These are phyloP conservation scores for Galerucella calmariensis DNA, from an alignment of 2,888 invertebrate genomes.

Conservation along the genomic window DNA sequence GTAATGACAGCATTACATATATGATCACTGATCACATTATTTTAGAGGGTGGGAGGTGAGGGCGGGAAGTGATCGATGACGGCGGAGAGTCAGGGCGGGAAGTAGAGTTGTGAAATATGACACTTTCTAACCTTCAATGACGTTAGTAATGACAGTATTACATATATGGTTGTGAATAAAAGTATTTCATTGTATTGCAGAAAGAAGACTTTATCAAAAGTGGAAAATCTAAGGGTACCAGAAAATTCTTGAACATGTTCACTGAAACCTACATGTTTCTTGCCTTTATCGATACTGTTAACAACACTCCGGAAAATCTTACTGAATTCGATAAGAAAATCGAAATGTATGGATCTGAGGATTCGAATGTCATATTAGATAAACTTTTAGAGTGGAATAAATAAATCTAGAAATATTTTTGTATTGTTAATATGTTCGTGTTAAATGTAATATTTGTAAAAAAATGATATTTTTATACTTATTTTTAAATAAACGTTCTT, in stretches of 20 bases:
- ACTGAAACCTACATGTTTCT: slow-evolving; percentile 89
- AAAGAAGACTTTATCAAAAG: slow-evolving; percentile 77
- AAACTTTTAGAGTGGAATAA: slow-evolving; percentile 60
- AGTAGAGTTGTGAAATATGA: no score
- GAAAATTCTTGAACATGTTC: slow-evolving; percentile 87
- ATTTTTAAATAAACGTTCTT: slow-evolving; percentile 5
- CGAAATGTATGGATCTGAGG: slow-evolving; percentile 59
- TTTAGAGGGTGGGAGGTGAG: no score
- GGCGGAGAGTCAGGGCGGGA: no score
- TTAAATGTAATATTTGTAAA: slow-evolving; percentile 2
- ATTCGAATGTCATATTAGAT: slow-evolving; percentile 57
- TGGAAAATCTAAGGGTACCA: slow-evolving; percentile 73
- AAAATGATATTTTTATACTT: neutral
- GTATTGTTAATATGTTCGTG: slow-evolving; percentile 12
- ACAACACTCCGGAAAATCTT: slow-evolving; percentile 57
- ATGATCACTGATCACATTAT: no score
- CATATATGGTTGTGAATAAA: no score
- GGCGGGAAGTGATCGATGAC: no score
- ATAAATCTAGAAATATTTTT: slow-evolving; percentile 27
- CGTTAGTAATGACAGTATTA: no score
- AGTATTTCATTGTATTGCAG: slow-evolving; percentile 62
- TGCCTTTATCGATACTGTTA: slow-evolving; percentile 72
- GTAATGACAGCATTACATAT: no score
- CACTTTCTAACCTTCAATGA: no score
- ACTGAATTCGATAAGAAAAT: slow-evolving; percentile 61